These are phyloP conservation scores for Sarcoramphus papa DNA, from an alignment of 2,797 vertebrate species.

Conservation along the genomic window DNA sequence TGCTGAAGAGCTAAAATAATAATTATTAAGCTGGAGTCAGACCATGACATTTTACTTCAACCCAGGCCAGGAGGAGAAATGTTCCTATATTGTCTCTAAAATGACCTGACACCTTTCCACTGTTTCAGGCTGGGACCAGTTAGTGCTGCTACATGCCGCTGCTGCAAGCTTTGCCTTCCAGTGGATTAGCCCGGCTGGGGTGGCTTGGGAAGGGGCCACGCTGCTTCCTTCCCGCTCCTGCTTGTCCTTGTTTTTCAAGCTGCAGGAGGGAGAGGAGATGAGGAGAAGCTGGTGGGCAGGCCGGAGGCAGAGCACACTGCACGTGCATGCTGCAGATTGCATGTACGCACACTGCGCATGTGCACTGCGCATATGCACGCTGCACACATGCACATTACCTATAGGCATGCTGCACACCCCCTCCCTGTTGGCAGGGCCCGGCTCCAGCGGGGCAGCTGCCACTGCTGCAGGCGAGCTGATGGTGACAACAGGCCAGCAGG, in stretches of 20 bases:
- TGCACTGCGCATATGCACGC: fast-evolving
- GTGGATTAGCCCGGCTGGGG: neutral
- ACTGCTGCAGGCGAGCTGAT: fast-evolving
- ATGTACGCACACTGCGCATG: neutral
- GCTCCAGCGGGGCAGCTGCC: neutral
- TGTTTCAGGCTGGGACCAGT: too few relatives aligned
- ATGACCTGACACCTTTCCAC: neutral
- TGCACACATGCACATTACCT: too few relatives aligned
- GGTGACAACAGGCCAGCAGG: too few relatives aligned
- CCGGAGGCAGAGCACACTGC: neutral
- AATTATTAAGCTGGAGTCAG: neutral
- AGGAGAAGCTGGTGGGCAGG: neutral
- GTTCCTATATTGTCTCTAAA: neutral
- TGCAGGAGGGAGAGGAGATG: neutral
- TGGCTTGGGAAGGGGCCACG: neutral
- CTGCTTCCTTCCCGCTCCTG: neutral
- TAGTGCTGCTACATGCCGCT: neutral
- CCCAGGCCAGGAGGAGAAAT: neutral
- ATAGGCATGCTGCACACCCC: fast-evolving
- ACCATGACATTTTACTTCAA: neutral
- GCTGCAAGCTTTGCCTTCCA: neutral
- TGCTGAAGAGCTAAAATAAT: neutral
- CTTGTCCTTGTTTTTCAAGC: neutral
- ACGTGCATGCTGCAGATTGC: fast-evolving
- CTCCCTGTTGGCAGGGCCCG: fast-evolving